Conservation (phyloP, 35 echinoderm and acorn worm genomes). For the Hemicentrotus pulcherrimus region DNA sequence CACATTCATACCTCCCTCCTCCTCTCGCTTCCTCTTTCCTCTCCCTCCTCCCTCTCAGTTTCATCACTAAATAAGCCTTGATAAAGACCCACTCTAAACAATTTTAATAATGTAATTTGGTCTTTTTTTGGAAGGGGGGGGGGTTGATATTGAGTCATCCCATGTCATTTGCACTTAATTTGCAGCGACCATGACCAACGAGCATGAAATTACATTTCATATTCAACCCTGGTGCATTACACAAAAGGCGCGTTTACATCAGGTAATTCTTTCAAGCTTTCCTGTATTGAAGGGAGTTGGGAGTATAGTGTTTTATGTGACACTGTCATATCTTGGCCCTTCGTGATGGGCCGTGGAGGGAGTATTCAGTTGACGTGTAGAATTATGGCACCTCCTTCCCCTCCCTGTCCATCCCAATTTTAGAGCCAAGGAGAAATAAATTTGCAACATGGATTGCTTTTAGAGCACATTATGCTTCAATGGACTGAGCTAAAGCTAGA, state of each 20-base stretch:
- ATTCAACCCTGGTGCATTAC: not conserved
- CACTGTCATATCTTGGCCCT: too few species aligned
- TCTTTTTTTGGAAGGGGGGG: not conserved
- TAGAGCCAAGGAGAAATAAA: too few species aligned
- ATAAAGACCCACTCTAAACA: conserved; percentile 18
- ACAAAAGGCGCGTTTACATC: not conserved
- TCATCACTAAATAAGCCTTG: not conserved
- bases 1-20: not conserved
- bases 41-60: not conserved
- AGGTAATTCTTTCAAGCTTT: not conserved
- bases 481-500: too few species aligned
- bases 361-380: too few species aligned
- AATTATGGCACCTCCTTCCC: too few species aligned
- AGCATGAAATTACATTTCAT: conserved; percentile 19
- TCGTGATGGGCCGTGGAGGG: too few species aligned
- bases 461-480: too few species aligned
- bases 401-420: too few species aligned
- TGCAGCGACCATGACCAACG: not conserved
- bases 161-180: conserved; percentile 4
- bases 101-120: conserved; percentile 20
- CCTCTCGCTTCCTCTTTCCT: not conserved
- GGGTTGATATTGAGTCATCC: not conserved
- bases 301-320: too few species aligned
- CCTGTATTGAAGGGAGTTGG: not conserved
- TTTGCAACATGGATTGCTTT: too few species aligned